phyloP scores from a whole-genome alignment of 2,888 invertebrate species.

The Ischnus inquisitorius region DNA sequence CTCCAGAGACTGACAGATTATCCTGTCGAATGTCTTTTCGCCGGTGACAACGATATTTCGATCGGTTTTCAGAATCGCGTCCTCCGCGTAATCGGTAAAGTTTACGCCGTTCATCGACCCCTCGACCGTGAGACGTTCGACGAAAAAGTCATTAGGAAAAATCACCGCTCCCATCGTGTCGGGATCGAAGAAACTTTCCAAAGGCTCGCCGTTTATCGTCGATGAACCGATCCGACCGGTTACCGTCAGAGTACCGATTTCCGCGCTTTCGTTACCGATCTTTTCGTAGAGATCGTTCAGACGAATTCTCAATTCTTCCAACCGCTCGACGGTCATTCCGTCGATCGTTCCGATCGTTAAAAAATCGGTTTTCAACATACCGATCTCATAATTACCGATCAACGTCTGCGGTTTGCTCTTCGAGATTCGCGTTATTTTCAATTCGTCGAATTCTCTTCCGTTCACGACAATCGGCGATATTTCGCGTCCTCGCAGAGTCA shows the following conservation, averaged over 20 bases:
- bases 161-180: slow-evolving; percentile 68
- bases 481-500: slow-evolving; percentile 84
- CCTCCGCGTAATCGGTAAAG: slow-evolving; percentile 71
- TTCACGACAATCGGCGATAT: slow-evolving; percentile 72
- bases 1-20: slow-evolving; percentile 72
- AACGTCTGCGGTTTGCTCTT: slow-evolving; percentile 67
- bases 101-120: slow-evolving; percentile 74
- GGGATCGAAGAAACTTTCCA: slow-evolving; percentile 68
- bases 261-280: slow-evolving; percentile 67
- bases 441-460: slow-evolving; percentile 65
- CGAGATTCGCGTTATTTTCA: slow-evolving; percentile 62
- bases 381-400: slow-evolving; percentile 69
- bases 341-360: slow-evolving; percentile 72
- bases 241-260: slow-evolving; percentile 72
- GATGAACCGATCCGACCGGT: slow-evolving; percentile 80
- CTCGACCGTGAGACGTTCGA: slow-evolving; percentile 72
- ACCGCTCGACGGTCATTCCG: slow-evolving; percentile 65
- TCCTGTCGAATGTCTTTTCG: slow-evolving; percentile 70
- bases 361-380: slow-evolving; percentile 68
- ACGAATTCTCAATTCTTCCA: slow-evolving; percentile 61
- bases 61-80: slow-evolving; percentile 75
- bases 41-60: slow-evolving; percentile 71
- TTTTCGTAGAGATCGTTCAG: slow-evolving; percentile 62
- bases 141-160: slow-evolving; percentile 70
- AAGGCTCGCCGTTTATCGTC: slow-evolving; percentile 73